Conservation (phyloP, 2,888 invertebrate species). For the Agrypnus murinus region DNA sequence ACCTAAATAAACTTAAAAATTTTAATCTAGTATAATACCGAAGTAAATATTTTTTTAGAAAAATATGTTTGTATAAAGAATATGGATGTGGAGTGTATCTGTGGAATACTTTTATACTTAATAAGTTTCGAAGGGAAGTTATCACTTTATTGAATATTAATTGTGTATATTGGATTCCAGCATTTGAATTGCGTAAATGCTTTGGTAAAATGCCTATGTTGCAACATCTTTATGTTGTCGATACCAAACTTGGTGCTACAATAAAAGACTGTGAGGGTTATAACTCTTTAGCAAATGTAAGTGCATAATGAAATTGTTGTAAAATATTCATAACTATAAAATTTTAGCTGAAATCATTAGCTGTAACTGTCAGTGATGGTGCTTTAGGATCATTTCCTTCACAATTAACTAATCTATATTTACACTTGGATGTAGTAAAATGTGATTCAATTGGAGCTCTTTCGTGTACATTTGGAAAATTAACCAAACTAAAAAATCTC, state of each 20-base stretch:
- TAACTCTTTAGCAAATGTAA: slow-evolving; percentile 10
- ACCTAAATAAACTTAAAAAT: not conserved
- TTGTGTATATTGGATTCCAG: slow-evolving; percentile 38
- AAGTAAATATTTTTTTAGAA: not conserved
- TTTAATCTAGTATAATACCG: too few relatives aligned
- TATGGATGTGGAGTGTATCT: not conserved
- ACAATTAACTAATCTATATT: not conserved
- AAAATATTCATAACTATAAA: too few relatives aligned
- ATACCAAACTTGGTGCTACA: slow-evolving; percentile 28
- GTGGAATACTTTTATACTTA: not conserved
- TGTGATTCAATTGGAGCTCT: not conserved
- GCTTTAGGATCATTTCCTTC: not conserved
- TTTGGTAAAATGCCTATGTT: slow-evolving; percentile 21
- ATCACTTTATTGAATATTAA: slow-evolving; percentile 41
- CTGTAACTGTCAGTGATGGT: slow-evolving; percentile 3
- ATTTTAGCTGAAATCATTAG: slow-evolving; percentile 22
- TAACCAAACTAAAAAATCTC: slow-evolving; percentile 16
- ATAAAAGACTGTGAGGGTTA: not conserved
- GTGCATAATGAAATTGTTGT: too few relatives aligned
- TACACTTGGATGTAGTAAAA: not conserved
- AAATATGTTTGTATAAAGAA: not conserved
- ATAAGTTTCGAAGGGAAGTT: slow-evolving; percentile 15
- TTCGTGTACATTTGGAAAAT: not conserved
- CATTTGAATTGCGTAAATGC: not conserved
- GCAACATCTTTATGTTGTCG: slow-evolving; percentile 35